Base-by-base conservation (phyloP, 2,113 vertebrate species). In the Chaenocephalus aceratus region DNA sequence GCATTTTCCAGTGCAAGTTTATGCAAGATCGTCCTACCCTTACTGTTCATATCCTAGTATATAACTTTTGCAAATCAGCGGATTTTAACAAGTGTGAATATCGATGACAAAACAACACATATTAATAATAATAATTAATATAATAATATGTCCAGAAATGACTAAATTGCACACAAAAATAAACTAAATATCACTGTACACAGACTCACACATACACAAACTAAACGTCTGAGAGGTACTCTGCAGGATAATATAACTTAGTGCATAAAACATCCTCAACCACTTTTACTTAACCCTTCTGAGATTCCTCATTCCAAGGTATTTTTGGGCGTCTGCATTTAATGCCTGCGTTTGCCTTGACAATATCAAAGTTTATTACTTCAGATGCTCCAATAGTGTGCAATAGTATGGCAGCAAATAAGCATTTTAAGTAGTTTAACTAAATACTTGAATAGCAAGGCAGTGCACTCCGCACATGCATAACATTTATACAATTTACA, bases 81-180 rank as follows among this genome's bases (percentile, higher is more conserved):
- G 41, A 68, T 15, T 71, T 59, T 78, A 63, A 62, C 11, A 23
- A 51, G 5, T 10, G 26, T 68, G 59, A 23, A 69, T 46, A 51
- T n/a, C 52, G 51, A 45, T 46, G 10, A 60, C 30, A 48, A 53
- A 41, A 44, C 30, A 46, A 10, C 59, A 72, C 13, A 52, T 10
- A 21, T 21, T 21, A 21, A 21, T 21, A 21, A 21, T 21, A 21
- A 21, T 21, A 21, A 21, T 21, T 21, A 21, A 21, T 21, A 21
- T 21, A 21, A 21, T 21, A 21, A 21, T 21, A n/a, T 36, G 56
- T 60, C 54, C 1, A 48, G 18, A 36, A 58, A 61, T 23, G 1
- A 68, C 41, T 34, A 54, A 62, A 75, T 10, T 12, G 41, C 2
- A 76, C 52, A 60, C 54, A 46, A 60, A 76, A 6, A 30, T 10